phyloP scores from a whole-genome alignment of 2,888 invertebrate species.

The Phalangium opilio region DNA sequence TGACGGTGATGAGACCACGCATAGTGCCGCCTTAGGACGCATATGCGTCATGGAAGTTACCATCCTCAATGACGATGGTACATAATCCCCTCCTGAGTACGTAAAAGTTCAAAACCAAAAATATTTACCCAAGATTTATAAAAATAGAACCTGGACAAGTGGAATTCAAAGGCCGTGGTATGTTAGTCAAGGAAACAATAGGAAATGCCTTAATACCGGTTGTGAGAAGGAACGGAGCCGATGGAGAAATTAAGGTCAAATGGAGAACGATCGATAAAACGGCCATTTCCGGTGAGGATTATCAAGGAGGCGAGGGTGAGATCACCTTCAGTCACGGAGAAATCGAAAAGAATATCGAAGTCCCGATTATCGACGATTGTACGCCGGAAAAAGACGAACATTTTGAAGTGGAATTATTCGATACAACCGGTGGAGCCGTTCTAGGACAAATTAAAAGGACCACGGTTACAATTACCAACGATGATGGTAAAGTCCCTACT shows the following conservation, averaged over 20 bases:
- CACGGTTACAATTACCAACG: constrained; percentile 39
- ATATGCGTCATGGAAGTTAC: constrained; percentile 41
- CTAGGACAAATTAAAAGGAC: constrained; percentile 35
- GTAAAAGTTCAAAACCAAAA: not conserved
- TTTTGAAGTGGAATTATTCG: constrained; percentile 39
- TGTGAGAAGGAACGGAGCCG: constrained; percentile 37
- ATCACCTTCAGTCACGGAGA: constrained; percentile 36
- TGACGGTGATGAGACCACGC: constrained; percentile 11
- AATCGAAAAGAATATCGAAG: constrained; percentile 37
- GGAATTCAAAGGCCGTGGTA: constrained; percentile 39
- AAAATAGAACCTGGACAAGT: constrained; percentile 39
- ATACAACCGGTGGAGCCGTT: constrained; percentile 34
- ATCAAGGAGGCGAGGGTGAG: constrained; percentile 36
- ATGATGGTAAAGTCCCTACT: constrained; percentile 31
- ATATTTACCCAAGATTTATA: not conserved
- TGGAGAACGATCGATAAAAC: constrained; percentile 42
- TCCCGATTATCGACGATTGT: constrained; percentile 41
- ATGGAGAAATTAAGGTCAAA: constrained; percentile 37
- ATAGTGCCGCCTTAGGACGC: constrained; percentile 34
- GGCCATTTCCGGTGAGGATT: constrained; percentile 40
- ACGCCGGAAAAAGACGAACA: constrained; percentile 43
- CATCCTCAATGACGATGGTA: constrained; percentile 44
- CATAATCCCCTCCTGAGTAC: too few species aligned
- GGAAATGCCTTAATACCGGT: constrained; percentile 37
- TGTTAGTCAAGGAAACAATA: constrained; percentile 40